Evolutionary conservation across 2,888 invertebrate genomes (phyloP).

Genomic region (Drosophila prostipennis): DNA sequence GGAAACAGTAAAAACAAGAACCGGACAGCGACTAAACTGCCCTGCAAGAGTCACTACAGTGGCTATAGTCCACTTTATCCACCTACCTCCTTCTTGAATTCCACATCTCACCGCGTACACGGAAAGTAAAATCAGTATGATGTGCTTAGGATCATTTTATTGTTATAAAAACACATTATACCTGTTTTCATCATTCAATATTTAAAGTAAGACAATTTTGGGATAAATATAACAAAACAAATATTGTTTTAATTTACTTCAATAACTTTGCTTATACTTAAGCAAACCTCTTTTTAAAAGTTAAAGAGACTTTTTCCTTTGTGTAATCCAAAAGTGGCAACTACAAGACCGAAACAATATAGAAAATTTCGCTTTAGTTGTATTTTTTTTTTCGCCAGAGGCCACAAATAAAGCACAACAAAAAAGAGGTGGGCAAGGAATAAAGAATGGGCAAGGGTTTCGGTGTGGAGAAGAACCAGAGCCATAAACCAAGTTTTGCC

Average conservation of each 20-base stretch:
- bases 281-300: neutral
- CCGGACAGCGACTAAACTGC: constrained; percentile 62
- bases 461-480: constrained; percentile 9
- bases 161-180: too few relatives aligned
- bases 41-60: constrained; percentile 23
- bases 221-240: too few relatives aligned
- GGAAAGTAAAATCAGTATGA: neutral
- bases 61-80: constrained; percentile 43
- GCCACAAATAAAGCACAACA: constrained; percentile 62
- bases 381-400: constrained; percentile 37
- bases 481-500: constrained; percentile 57
- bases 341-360: constrained; percentile 54
- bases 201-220: too few relatives aligned
- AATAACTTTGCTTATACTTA: too few relatives aligned
- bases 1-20: constrained; percentile 21
- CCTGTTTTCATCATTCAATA: too few relatives aligned
- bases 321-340: constrained; percentile 38
- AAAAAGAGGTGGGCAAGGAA: constrained; percentile 47
- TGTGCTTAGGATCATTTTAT: too few relatives aligned
- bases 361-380: constrained; percentile 18
- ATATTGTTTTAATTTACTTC: too few relatives aligned
- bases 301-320: neutral
- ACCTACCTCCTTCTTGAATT: constrained; percentile 50
- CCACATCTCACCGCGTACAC: neutral
- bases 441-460: constrained; percentile 4